Evolutionary conservation across 2,113 vertebrate species (phyloP).

Genomic region (Pseudorectes ferrugineus): DNA sequence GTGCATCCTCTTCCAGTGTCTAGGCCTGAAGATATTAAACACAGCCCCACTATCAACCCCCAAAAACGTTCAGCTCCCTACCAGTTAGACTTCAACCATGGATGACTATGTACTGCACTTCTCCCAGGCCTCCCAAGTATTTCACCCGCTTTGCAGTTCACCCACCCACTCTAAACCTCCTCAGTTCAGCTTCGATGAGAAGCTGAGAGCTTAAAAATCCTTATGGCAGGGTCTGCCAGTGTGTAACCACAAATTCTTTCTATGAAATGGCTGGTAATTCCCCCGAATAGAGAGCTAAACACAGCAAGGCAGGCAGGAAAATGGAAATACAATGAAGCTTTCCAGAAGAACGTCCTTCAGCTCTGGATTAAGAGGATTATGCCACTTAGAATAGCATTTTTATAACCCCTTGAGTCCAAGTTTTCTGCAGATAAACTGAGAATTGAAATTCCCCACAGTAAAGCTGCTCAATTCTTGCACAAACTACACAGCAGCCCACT

Average conservation of each 20-base stretch:
- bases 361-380: conserved; percentile 39
- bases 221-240: background rate
- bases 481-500: background rate
- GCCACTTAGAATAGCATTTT: background rate
- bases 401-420: background rate
- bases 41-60: background rate
- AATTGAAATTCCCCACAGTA: conserved; percentile 3
- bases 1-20: no score
- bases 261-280: background rate
- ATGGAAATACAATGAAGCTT: background rate
- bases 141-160: background rate
- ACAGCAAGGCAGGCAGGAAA: background rate
- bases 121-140: background rate
- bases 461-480: background rate
- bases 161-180: background rate
- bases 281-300: background rate
- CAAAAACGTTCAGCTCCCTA: background rate
- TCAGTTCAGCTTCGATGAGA: background rate
- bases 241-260: background rate
- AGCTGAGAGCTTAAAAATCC: background rate
- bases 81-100: background rate
- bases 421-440: conserved; percentile 14
- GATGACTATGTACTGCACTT: fast-evolving
- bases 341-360: conserved; percentile 8
- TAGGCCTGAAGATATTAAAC: background rate